Conservation (phyloP, 2,888 invertebrate species). For the Galerucella pusilla region DNA sequence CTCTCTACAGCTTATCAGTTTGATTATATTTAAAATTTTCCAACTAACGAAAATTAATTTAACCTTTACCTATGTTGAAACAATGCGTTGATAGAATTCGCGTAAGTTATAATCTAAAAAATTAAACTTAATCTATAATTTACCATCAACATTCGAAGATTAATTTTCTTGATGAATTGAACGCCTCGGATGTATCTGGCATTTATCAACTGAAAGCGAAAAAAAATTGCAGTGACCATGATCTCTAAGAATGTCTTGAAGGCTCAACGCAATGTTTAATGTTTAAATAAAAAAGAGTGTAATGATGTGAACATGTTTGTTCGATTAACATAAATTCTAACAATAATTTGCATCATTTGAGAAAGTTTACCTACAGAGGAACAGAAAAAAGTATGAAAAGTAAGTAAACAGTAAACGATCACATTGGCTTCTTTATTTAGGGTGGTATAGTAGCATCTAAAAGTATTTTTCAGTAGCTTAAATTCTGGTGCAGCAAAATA, state of each 20-base stretch:
- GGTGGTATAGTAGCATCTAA: too few relatives aligned
- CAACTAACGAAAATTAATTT: conserved; percentile 2
- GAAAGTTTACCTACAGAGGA: too few relatives aligned
- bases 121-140: conserved; percentile 9
- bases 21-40: neutral
- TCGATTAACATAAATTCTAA: too few relatives aligned
- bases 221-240: neutral
- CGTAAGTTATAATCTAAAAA: conserved; percentile 12
- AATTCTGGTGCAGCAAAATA: too few relatives aligned
- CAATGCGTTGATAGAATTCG: conserved; percentile 4
- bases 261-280: neutral
- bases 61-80: conserved; percentile 13
- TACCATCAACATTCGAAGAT: conserved; percentile 1
- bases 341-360: too few relatives aligned
- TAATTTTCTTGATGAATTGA: conserved; percentile 5
- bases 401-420: too few relatives aligned
- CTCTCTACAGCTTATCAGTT: neutral
- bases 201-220: conserved; percentile 1
- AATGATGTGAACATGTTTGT: too few relatives aligned
- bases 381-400: too few relatives aligned
- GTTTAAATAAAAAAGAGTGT: neutral
- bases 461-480: too few relatives aligned
- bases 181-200: conserved; percentile 2
- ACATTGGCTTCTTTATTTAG: too few relatives aligned
- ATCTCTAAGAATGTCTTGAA: neutral